Base-by-base conservation (phyloP, 2,113 vertebrate genomes). In the Lamprologus sp. region DNA sequence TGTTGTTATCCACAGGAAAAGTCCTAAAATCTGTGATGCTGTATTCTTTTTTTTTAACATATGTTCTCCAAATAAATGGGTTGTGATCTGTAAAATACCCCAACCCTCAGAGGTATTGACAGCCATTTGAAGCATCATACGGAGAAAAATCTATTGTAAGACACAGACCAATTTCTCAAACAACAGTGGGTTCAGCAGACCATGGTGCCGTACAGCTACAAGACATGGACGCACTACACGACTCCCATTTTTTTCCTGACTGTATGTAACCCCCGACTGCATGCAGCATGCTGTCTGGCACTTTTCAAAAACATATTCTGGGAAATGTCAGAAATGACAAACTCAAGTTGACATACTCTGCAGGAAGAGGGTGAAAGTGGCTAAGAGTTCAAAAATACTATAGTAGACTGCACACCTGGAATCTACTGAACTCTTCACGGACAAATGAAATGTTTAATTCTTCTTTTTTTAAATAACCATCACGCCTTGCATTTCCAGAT, bases 321-420 rank as follows among this genome's bases (percentile, higher is more conserved):
- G 81, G 14, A 92, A 86, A 91, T 88, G 88, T 87, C 86, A 89
- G 47, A 84, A 83, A 88, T 81, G 70, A 88, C 87, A 87, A 90
- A 87, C 85, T 55, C 21, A 65, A 68, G 82, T 40, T 65, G 92
- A 88, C 83, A 7, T 49, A 11, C 47, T 73, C 17, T 15, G 3
- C 15, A 17, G 54, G 23, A 31, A 7, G 37, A 79, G 7, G 6
- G 7, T 5, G 12, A 5, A n/a, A 11, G 37, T 28, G 17, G 14
- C 26, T 17, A 40, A 68, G 11, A 13, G 73, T 51, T 77, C 15
- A 33, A 35, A 85, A 55, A 55, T 23, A 73, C 42, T 37, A 14
- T 5, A 12, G 49, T 35, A 2, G 13, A 42, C n/a, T 3, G n/a
- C 55, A 53, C 35, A 55, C 17, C 82, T 79, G 70, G 47, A 60